Evolutionary conservation across 2,797 vertebrate genomes (phyloP).

Genomic region (Florisuga fusca): DNA sequence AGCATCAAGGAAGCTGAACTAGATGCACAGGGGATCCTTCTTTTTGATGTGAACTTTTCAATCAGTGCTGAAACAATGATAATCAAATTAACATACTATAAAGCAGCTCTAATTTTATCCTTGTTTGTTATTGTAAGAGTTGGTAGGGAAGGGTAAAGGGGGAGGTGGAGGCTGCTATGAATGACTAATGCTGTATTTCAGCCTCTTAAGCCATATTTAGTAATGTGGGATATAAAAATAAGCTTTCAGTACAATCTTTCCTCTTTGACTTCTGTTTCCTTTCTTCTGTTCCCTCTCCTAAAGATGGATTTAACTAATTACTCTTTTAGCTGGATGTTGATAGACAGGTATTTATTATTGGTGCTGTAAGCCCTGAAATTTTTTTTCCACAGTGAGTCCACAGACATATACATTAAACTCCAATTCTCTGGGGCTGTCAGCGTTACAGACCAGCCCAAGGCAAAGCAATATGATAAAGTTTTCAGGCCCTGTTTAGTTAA

Average conservation of each 20-base stretch:
- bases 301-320: constrained; percentile 86
- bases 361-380: constrained; percentile 78
- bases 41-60: constrained; percentile 78
- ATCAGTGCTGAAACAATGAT: constrained; percentile 82
- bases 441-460: constrained; percentile 83
- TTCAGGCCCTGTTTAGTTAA: constrained; percentile 83
- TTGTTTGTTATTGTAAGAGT: constrained; percentile 79
- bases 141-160: constrained; percentile 44
- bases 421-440: constrained; percentile 81
- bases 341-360: constrained; percentile 85
- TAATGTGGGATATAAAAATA: constrained; percentile 85
- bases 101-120: constrained; percentile 83
- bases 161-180: constrained; percentile 58
- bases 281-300: constrained; percentile 78
- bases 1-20: constrained; percentile 20
- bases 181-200: constrained; percentile 75
- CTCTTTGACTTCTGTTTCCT: constrained; percentile 85
- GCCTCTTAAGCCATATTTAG: constrained; percentile 87
- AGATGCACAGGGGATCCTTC: constrained; percentile 47
- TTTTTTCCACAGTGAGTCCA: constrained; percentile 64
- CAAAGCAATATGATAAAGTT: constrained; percentile 82
- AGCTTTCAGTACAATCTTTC: constrained; percentile 81
- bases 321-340: constrained; percentile 83
- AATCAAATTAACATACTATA: constrained; percentile 71
- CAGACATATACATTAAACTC: constrained; percentile 76